A percentile compares a stretch with the other conserved stretches of the same genome.
These are phyloP conservation scores for Pachydiplax longipennis DNA, from an alignment of 2,888 invertebrate species.

Conservation along the genomic window DNA sequence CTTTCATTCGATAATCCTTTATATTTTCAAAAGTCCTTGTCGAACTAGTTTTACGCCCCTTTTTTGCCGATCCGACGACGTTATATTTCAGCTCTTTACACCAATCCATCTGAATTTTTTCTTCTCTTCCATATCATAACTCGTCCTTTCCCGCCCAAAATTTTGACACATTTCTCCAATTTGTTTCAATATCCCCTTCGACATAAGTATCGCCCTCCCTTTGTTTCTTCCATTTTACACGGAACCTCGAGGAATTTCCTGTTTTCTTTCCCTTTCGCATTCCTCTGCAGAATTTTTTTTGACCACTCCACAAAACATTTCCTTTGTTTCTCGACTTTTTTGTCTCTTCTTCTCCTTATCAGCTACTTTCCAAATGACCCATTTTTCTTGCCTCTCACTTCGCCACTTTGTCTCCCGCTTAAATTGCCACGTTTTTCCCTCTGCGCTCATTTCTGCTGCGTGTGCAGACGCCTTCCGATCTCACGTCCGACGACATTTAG, in stretches of 20 bases:
- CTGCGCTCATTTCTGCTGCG: not conserved
- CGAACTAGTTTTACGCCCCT: too few species aligned
- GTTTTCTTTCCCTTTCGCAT: not conserved
- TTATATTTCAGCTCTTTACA: not conserved
- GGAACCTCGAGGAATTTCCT: not conserved
- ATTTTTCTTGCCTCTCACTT: not conserved
- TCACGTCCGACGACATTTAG: not conserved
- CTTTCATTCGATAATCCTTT: too few species aligned
- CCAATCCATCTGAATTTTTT: not conserved
- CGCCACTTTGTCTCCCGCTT: not conserved
- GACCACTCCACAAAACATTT: not conserved
- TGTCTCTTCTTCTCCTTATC: not conserved
- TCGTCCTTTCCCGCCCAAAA: not conserved
- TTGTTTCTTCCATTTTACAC: not conserved
- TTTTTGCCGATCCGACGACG: too few species aligned
- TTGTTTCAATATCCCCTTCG: not conserved
- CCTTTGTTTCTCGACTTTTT: not conserved
- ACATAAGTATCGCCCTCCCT: not conserved
- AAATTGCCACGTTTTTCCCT: not conserved
- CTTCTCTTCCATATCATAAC: not conserved
- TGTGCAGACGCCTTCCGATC: not conserved
- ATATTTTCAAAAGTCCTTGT: too few species aligned
- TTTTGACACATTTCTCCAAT: not conserved
- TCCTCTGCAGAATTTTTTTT: not conserved
- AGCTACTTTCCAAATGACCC: not conserved